Conservation (phyloP, 2,888 invertebrate species). For the Mycalesis mineus region DNA sequence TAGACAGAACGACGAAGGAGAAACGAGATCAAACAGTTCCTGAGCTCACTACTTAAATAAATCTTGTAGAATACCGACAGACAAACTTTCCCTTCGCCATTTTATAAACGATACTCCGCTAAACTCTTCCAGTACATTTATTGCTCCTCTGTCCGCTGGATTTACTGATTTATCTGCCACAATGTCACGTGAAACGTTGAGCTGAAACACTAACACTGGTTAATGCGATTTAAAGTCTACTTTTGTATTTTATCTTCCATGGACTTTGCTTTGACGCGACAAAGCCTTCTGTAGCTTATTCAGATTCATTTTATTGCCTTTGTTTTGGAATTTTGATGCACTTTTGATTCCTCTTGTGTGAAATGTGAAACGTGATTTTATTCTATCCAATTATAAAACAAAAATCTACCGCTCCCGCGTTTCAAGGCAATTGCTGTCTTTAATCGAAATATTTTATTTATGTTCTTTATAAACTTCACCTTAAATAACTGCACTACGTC, state of each 20-base stretch:
- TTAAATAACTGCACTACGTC: too few species aligned
- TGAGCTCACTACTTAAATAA: too few species aligned
- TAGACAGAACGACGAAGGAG: too few species aligned
- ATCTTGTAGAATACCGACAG: too few species aligned
- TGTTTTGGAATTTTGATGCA: conserved; percentile 7
- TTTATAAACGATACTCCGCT: neutral
- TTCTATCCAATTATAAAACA: neutral
- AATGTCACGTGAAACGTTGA: conserved; percentile 15
- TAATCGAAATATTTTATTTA: too few species aligned
- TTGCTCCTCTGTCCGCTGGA: conserved; percentile 1
- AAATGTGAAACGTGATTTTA: neutral
- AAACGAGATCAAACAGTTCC: too few species aligned
- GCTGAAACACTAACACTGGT: conserved; percentile 11
- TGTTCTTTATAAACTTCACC: too few species aligned
- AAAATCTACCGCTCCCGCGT: too few species aligned
- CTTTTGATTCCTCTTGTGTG: neutral
- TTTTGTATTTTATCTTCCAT: conserved; percentile 7
- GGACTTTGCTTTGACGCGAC: conserved; percentile 8
- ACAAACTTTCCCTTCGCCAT: too few species aligned
- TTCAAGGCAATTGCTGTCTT: too few species aligned
- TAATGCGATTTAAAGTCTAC: conserved; percentile 13
- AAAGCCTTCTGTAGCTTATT: conserved; percentile 11
- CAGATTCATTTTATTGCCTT: conserved; percentile 7
- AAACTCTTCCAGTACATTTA: conserved; percentile 4
- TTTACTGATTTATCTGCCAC: conserved; percentile 13